Base-by-base conservation (phyloP, 2,888 invertebrate genomes). In the Anticlea derivata region DNA sequence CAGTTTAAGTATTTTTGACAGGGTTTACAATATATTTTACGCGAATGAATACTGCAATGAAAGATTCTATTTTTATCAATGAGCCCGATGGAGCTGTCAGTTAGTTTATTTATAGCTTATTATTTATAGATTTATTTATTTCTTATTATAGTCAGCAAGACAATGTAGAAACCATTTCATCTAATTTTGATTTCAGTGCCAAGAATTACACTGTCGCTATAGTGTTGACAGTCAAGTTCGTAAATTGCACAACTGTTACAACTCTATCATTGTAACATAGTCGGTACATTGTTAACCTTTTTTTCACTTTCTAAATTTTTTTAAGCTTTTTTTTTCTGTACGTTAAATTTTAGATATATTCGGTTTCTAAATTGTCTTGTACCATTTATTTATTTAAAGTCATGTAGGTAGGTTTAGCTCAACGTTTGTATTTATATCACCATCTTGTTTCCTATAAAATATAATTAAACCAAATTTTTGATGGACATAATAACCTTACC, bases 401-500 rank as follows among this genome's bases (percentile, higher is more conserved):
- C 52, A 17, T 43, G 10, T 50, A 38, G 2, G 8, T 62, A 48
- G 52, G 7, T 63, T 66, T 63, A 65, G 49, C 31, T 55, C 47
- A 61, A 61, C 43, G 63, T 80, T 82, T 69, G 63, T 39, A 61
- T 81, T 82, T 69, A 82, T 80, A 83, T 83, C 83, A 84, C 83
- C 83, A 83, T 60, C 72, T 73, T 75, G 66, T 50, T 39, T 39
- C 11, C 8, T 2, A 40, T 34, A 43, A 17, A 46, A 26, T 39
- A 51, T 45, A 39, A n/a, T 22, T 17, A 7, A 6, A 7, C 22
- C 20, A 45, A 13, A 5, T 30, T 23, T 52, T 38, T n/a, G 7
- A 13, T 29, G 23, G 23, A 31, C 8, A 30, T 44, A 39, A 22
- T 60, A 58, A 81, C 92, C 54, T 91, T 94, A 98, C 97, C 96